These are phyloP conservation scores for Acleris literana DNA, from an alignment of 2,888 invertebrate species.

Conservation along the genomic window DNA sequence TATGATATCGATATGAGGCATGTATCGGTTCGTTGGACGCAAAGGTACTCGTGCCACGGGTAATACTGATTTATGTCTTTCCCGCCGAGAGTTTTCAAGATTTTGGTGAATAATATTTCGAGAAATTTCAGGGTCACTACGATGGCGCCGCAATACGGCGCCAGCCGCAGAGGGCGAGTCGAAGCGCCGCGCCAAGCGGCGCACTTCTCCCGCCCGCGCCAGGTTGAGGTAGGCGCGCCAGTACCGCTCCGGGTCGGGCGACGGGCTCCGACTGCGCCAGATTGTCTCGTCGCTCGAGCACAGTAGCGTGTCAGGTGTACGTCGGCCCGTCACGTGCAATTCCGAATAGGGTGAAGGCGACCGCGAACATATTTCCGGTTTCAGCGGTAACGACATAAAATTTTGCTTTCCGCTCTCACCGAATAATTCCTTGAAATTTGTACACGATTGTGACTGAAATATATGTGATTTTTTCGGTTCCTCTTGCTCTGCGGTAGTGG, in stretches of 20 bases:
- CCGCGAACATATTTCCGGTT: slow-evolving; percentile 71
- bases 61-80: slow-evolving; percentile 73
- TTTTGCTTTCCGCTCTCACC: slow-evolving; percentile 87
- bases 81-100: slow-evolving; percentile 58
- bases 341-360: slow-evolving; percentile 83
- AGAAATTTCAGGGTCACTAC: slow-evolving; percentile 91
- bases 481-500: slow-evolving; percentile 43
- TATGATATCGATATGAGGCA: slow-evolving; percentile 96
- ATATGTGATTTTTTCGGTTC: slow-evolving; percentile 61
- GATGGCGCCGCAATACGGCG: slow-evolving; percentile 84
- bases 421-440: slow-evolving; percentile 91
- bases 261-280: slow-evolving; percentile 88
- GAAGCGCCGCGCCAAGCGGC: slow-evolving; percentile 89
- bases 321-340: slow-evolving; percentile 71
- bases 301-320: slow-evolving; percentile 79
- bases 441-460: slow-evolving; percentile 86
- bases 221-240: slow-evolving; percentile 88
- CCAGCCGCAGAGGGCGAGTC: slow-evolving; percentile 86
- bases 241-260: slow-evolving; percentile 88
- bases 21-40: slow-evolving; percentile 87
- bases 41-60: slow-evolving; percentile 87
- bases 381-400: slow-evolving; percentile 81
- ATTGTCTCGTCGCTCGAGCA: slow-evolving; percentile 86
- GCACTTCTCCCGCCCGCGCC: slow-evolving; percentile 90
- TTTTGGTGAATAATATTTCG: slow-evolving; percentile 81